Base-by-base conservation (phyloP, 1,140 invertebrate species). In the Temnothorax longispinosus region DNA sequence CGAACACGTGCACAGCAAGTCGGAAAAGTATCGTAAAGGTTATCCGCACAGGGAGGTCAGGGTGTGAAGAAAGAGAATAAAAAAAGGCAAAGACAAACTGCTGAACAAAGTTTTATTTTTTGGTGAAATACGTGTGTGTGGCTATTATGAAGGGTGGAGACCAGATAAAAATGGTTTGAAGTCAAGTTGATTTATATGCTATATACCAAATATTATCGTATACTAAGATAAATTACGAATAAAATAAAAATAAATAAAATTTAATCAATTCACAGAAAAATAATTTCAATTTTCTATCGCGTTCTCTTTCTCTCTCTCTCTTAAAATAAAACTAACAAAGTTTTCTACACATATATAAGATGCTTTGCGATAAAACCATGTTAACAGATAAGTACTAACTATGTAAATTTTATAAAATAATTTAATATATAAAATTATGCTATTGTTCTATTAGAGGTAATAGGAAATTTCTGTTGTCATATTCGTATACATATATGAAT, bases 91-190 rank as follows among this genome's bases (percentile, higher is more conserved):
- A 44, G 41, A 62, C 38, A 47, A 77, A 77, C 38, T 77, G 75
- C 56, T 62, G 75, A 62, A 64, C 21, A 77, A 77, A 77, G 67
- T 81, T 72, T 41, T 54, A 81, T 81, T 72, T 69, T 69, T 81
- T 38, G 13, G 64, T 10, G 35, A 72, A 69, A 72, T 72, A 72
- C 65, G 65, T 56, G 52, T 54, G 38, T 56, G 67, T 21, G 38
- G 13, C 35, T 72, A 41, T 81, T 69, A 69, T 72, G 78, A 54
- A 71, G 13, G 65, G 65, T 52, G 27, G 47, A 69, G 32, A 52
- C 65, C 15, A 44, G 41, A 62, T 77, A 58, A 60, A 69, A 81
- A 38, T 52, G 32, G 21, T 72, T 69, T 11, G 75, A 77, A 2
- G 18, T 77, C 21, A 41, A 60, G 21, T 60, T 77, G 56, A 77